Evolutionary conservation across 2,888 invertebrate species (phyloP), one percentile per base, ranked within the genome.

Genomic region (Horisme vitalbata): DNA sequence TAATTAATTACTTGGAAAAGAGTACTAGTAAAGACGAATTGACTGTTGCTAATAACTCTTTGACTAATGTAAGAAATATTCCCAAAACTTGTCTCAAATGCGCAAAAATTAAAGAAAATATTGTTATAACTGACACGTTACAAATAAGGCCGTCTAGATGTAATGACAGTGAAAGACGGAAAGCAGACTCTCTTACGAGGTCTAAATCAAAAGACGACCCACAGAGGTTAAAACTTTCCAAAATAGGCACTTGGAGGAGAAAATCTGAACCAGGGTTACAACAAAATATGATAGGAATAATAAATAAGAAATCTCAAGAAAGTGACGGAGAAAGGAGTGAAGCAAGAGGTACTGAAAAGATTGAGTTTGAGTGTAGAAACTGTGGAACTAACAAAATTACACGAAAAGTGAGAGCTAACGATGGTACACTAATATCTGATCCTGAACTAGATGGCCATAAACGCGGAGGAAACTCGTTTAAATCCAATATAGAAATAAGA

Each of bases 221-320:
- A 48, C 74, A 91, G 68, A 64, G 90, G 63, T 81, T 83, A 1
- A 89, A 81, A 48, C 57, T 89, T 26, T 84, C 87, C 9, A 89
- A 85, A 75, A 92, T 94, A 61, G 91, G 93, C 5, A 93, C 91
- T 43, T 94, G 94, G 94, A 83, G 94, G 63, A 78, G 94, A 56
- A 94, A 94, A 72, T 94, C 94, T 8, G 94, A 94, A 73, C 94
- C 94, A 1, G 93, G 93, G n/a, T 75, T 92, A 37, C 87, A 83
- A 49, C 88, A 87, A 60, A 87, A 86, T 47, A 68, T 74, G 37
- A 65, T 66, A 23, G 72, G 72, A 21, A 65, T 81, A 5, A 61
- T 83, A 24, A 54, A 68, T 5, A 88, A 83, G 45, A 87, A 79
- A 64, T 68, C 72, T 34, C 76, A 77, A 57, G 85, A 87, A 6